Percentiles rank a stretch among this genome's conserved stretches.
phyloP scores from a whole-genome alignment of 2,888 invertebrate genomes.

The Diaperis boleti region DNA sequence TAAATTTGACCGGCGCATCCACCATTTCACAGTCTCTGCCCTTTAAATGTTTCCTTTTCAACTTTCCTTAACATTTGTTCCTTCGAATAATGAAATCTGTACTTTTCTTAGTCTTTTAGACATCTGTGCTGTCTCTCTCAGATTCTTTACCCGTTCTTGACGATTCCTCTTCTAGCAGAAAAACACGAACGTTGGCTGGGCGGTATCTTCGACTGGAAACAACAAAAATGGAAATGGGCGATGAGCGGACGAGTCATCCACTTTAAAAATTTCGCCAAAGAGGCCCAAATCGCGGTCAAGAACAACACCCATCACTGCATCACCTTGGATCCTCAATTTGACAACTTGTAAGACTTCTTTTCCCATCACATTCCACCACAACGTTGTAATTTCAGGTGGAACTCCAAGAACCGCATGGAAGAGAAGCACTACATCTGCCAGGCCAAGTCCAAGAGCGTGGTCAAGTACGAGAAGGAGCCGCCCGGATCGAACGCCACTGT shows the following conservation, averaged over 20 bases:
- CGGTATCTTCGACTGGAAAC: constrained; percentile 78
- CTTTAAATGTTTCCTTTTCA: no score
- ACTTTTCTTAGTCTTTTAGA: no score
- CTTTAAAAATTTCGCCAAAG: constrained; percentile 78
- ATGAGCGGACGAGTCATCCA: constrained; percentile 75
- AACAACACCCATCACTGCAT: constrained; percentile 61
- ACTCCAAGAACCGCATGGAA: constrained; percentile 72
- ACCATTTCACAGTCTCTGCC: no score
- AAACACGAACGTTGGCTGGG: constrained; percentile 70
- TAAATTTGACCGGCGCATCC: no score
- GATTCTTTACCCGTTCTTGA: constrained; percentile 42
- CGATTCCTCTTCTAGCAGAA: constrained; percentile 57
- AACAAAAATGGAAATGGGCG: constrained; percentile 78
- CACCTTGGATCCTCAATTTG: constrained; percentile 74
- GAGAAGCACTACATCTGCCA: constrained; percentile 77
- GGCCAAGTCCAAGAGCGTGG: constrained; percentile 66
- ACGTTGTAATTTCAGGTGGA: constrained; percentile 73
- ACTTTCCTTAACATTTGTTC: no score
- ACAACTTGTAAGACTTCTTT: constrained; percentile 51
- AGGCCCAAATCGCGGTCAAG: constrained; percentile 51
- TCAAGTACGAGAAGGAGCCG: constrained; percentile 24
- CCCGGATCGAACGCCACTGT: constrained; percentile 30
- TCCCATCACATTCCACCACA: no score
- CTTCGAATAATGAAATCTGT: no score
- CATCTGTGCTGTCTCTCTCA: no score